Conservation (phyloP, 1,140 invertebrate genomes). For the Leptinotarsa lineolata region DNA sequence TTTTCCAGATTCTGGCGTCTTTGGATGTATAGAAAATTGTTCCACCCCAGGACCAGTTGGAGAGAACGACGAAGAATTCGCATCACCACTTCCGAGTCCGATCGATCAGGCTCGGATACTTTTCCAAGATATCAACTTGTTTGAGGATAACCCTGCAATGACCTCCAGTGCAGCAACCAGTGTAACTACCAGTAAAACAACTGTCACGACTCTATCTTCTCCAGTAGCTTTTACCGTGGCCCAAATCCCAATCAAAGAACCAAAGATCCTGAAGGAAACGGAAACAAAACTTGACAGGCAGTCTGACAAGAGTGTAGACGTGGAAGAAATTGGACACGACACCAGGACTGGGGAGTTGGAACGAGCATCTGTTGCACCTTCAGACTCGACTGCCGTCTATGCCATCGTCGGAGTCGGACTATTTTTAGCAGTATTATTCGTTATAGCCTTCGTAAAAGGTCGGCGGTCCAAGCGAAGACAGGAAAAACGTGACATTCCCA, state of each 20-base stretch:
- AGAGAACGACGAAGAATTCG: conserved; percentile 35
- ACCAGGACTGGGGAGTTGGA: conserved; percentile 41
- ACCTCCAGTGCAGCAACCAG: neutral
- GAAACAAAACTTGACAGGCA: conserved; percentile 20
- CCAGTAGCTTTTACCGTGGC: neutral
- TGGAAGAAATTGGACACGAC: conserved; percentile 27
- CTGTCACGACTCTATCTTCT: conserved; percentile 17
- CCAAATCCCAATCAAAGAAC: conserved; percentile 21
- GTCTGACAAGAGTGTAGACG: conserved; percentile 21
- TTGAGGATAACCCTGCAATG: neutral
- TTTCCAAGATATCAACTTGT: conserved; percentile 38
- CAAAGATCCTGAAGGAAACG: conserved; percentile 20
- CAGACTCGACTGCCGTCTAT: conserved; percentile 41
- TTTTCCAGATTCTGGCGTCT: conserved; percentile 26
- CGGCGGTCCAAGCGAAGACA: conserved; percentile 36
- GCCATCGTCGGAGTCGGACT: conserved; percentile 39
- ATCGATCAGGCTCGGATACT: conserved; percentile 41
- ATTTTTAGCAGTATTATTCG: conserved; percentile 35
- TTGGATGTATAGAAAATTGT: conserved; percentile 44
- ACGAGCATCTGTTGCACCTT: conserved; percentile 36
- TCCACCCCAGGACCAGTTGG: conserved; percentile 40
- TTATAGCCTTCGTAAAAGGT: conserved; percentile 38
- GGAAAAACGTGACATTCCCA: conserved; percentile 33
- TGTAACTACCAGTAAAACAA: conserved; percentile 11
- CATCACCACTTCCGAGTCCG: conserved; percentile 30